Conservation (phyloP, 2,888 invertebrate genomes). For the Pammene fasciana region DNA sequence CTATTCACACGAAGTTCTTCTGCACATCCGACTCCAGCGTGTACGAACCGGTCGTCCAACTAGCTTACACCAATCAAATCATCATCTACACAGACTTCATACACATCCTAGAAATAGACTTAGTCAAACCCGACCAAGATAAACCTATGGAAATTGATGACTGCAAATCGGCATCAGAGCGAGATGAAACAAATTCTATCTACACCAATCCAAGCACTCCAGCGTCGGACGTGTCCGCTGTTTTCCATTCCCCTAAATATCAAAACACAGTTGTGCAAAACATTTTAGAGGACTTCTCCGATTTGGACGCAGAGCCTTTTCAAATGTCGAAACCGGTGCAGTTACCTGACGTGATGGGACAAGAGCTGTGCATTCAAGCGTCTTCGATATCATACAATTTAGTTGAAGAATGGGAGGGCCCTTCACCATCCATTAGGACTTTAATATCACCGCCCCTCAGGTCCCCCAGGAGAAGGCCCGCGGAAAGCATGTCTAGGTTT, state of each 20-base stretch:
- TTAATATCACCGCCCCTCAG: constrained; percentile 77
- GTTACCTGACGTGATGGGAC: constrained; percentile 75
- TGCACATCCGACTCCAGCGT: constrained; percentile 93
- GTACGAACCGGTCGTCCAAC: constrained; percentile 87
- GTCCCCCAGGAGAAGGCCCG: constrained; percentile 75
- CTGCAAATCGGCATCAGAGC: constrained; percentile 66
- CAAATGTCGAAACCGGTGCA: constrained; percentile 74
- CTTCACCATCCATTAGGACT: constrained; percentile 76
- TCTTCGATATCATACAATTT: constrained; percentile 76
- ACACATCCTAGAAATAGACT: constrained; percentile 88
- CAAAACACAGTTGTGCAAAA: constrained; percentile 84
- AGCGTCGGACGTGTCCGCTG: constrained; percentile 69
- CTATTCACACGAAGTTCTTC: constrained; percentile 95
- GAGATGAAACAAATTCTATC: constrained; percentile 66
- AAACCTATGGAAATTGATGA: constrained; percentile 62
- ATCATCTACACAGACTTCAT: constrained; percentile 94
- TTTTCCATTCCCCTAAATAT: constrained; percentile 79
- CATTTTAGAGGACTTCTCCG: constrained; percentile 85
- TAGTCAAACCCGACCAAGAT: constrained; percentile 74
- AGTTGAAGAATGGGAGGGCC: constrained; percentile 81
- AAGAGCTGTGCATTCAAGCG: constrained; percentile 76
- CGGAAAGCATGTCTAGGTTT: constrained; percentile 80
- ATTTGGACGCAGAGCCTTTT: constrained; percentile 82
- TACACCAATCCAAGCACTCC: constrained; percentile 70
- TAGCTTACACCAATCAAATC: constrained; percentile 88